Conservation (phyloP, 2,113 vertebrate genomes). For the Phylloscopus trochiloides region DNA sequence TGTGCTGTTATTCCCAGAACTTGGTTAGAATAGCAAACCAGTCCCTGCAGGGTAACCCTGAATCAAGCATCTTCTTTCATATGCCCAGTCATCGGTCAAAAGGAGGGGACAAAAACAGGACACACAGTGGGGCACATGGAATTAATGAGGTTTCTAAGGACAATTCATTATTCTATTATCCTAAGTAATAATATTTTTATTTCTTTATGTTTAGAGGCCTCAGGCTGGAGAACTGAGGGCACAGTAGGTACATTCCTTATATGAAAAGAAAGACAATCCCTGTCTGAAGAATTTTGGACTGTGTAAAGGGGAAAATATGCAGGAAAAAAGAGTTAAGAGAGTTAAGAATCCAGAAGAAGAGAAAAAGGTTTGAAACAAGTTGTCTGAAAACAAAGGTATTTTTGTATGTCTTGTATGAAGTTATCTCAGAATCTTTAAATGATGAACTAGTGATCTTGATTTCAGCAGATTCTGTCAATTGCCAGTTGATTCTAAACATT, state of each 20-base stretch:
- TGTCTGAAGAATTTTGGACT: neutral
- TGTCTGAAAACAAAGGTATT: neutral
- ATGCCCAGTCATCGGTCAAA: neutral
- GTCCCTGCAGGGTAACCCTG: slow-evolving; percentile 23
- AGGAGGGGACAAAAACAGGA: slow-evolving; percentile 13
- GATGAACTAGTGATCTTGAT: neutral
- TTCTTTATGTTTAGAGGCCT: neutral
- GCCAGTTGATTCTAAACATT: neutral
- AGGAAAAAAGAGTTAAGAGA: neutral
- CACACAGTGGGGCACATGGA: neutral
- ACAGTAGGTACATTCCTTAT: slow-evolving; percentile 4
- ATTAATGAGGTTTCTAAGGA: slow-evolving; percentile 14
- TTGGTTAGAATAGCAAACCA: slow-evolving; percentile 43
- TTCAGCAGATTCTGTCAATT: neutral
- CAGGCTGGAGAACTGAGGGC: neutral
- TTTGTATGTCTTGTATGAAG: neutral
- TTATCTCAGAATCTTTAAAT: neutral
- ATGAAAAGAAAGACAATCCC: neutral
- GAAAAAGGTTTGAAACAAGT: neutral
- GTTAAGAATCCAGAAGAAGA: neutral
- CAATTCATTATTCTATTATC: slow-evolving; percentile 20
- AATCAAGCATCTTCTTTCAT: slow-evolving; percentile 31
- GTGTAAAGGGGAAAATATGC: neutral
- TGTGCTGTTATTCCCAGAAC: slow-evolving; percentile 28
- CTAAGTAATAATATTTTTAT: slow-evolving; percentile 43